These are phyloP conservation scores for Thumatha senex DNA, from an alignment of 2,888 invertebrate species.

Conservation along the genomic window DNA sequence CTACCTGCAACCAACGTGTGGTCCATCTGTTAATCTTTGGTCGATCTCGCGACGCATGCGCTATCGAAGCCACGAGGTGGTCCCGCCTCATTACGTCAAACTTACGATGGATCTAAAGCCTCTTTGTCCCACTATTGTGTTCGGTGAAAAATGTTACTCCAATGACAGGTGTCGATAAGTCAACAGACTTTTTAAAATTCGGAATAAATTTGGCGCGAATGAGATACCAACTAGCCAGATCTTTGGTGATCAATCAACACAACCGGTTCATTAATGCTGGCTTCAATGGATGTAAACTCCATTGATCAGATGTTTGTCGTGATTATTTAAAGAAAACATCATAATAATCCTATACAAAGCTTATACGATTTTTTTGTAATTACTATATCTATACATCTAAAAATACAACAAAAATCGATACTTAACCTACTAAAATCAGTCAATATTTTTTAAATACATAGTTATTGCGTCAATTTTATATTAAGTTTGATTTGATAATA, in stretches of 20 bases:
- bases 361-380: too few species aligned
- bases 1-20: constrained; percentile 80
- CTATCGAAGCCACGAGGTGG: constrained; percentile 73
- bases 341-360: too few species aligned
- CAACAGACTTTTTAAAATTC: constrained; percentile 43
- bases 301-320: constrained; percentile 46
- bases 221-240: constrained; percentile 52
- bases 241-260: constrained; percentile 63
- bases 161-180: constrained; percentile 79
- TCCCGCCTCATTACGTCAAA: constrained; percentile 76
- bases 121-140: constrained; percentile 69
- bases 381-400: neutral
- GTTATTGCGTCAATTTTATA: too few species aligned
- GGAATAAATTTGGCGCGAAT: constrained; percentile 49
- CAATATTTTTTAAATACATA: too few species aligned
- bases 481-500: too few species aligned
- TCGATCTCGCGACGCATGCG: constrained; percentile 75
- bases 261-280: constrained; percentile 56
- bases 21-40: constrained; percentile 77
- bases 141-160: constrained; percentile 75
- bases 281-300: constrained; percentile 45
- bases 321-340: constrained; percentile 32
- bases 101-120: constrained; percentile 59
- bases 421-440: too few species aligned
- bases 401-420: neutral